Evolutionary conservation across 2,797 vertebrate genomes (phyloP), one percentile per base, ranked within the genome.

Genomic region (Muscicapa comitata): DNA sequence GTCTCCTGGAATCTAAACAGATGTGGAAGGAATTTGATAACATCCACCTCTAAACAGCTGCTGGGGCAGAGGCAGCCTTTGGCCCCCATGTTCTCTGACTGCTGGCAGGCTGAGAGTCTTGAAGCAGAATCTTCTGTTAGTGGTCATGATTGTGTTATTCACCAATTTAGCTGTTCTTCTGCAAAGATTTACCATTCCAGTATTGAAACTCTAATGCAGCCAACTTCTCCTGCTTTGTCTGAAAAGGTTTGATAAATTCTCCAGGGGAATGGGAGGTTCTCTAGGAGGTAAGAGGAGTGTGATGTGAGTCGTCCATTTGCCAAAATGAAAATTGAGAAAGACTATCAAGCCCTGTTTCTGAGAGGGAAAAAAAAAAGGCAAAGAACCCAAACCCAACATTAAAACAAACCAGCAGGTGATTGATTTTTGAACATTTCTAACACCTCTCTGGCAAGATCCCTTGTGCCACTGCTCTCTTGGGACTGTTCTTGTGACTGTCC

Each of bases 1-100:
- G 51, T 91, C 84, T 94, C 65, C 72, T 81, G 87, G 48, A 91
- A 94, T 80, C 66, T 58, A 53, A 88, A 66, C 45, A 66, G 78
- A 70, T 73, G 62, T 72, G 85, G 66, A 65, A 86, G 57, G 82
- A 58, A 66, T 93, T 80, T 45, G 65, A 4, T 93, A 43, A 28
- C 13, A 54, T 67, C 78, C 68, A 5, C 54, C 82, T 89, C 45
- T 35, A 10, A 87, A 58, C 23, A 83, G 54, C 35, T 11, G 0
- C n/a, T 71, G 81, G 74, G 74, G 45, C 83, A 86, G 82, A 59
- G 26, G 4, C 47, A 63, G 10, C 83, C 53, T 37, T 72, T 2
- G 21, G 38, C 54, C 50, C 35, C 67, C 17, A 0, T 3, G 8
- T 77, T 57, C 48, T 78, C 67, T n/a, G 57, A 4, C 21, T 73